phyloP scores from a whole-genome alignment of 2,888 invertebrate species.

The Plusia festucae region DNA sequence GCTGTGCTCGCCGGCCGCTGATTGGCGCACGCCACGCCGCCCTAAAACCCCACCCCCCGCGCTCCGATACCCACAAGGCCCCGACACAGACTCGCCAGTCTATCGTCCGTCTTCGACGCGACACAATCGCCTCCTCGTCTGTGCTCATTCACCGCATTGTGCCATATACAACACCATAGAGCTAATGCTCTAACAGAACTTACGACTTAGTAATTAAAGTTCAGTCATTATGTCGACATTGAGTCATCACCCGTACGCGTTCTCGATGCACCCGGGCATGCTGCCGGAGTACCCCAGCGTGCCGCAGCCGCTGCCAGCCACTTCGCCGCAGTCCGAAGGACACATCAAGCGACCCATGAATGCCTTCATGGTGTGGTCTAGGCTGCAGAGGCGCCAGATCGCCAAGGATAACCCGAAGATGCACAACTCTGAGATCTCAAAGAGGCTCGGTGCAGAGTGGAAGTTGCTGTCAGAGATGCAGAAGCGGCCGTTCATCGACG shows the following conservation, averaged over 20 bases:
- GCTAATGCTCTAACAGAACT: slow-evolving; percentile 77
- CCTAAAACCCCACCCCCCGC: slow-evolving; percentile 80
- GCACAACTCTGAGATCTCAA: slow-evolving; percentile 97
- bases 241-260: slow-evolving; percentile 88
- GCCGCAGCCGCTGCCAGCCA: slow-evolving; percentile 83
- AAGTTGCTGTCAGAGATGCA: slow-evolving; percentile 95
- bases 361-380: slow-evolving; percentile 99
- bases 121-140: slow-evolving; percentile 78
- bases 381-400: slow-evolving; percentile 97
- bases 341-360: slow-evolving; percentile 99
- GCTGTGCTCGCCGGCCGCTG: slow-evolving; percentile 69
- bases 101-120: slow-evolving; percentile 85
- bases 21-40: slow-evolving; percentile 78
- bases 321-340: slow-evolving; percentile 89
- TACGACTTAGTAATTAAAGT: slow-evolving; percentile 63
- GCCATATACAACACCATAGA: slow-evolving; percentile 78
- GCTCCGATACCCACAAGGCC: slow-evolving; percentile 73
- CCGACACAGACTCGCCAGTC: slow-evolving; percentile 78
- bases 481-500: slow-evolving; percentile 98
- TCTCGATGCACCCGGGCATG: slow-evolving; percentile 87
- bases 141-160: slow-evolving; percentile 82
- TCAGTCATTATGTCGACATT: slow-evolving; percentile 82
- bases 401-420: slow-evolving; percentile 98
- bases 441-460: slow-evolving; percentile 97
- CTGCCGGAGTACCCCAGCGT: slow-evolving; percentile 82